phyloP scores from a whole-genome alignment of 2,797 vertebrate species.

The Xiphorhynchus erythropygius region DNA sequence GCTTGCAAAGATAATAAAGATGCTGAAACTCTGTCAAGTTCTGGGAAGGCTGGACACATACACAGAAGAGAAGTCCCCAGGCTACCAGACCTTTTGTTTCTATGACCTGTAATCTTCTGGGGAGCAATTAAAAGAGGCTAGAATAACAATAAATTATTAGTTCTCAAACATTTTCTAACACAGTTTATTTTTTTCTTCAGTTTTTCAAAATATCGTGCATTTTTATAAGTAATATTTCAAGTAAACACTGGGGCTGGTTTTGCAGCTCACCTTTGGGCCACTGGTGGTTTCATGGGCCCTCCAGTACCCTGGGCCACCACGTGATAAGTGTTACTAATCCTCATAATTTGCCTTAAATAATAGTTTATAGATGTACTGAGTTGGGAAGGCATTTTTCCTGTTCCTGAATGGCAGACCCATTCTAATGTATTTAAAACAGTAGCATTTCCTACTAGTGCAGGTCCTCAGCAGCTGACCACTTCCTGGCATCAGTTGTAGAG shows the following conservation, averaged over 20 bases:
- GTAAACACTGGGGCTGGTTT: neutral
- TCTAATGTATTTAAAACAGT: neutral
- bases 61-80: neutral
- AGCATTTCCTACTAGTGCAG: neutral
- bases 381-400: neutral
- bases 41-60: neutral
- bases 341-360: neutral
- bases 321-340: neutral
- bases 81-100: neutral
- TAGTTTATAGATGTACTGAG: neutral
- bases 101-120: neutral
- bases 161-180: neutral
- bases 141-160: neutral
- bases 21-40: neutral
- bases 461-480: neutral
- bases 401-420: neutral
- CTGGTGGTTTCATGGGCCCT: neutral
- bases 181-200: neutral
- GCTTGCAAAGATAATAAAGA: neutral
- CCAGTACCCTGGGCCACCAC: neutral
- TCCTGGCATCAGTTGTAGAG: neutral
- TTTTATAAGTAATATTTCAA: neutral
- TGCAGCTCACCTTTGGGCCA: neutral
- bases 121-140: neutral
- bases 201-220: neutral